Conservation (phyloP, 2,797 vertebrate species). For the Urosaurus nigricauda region DNA sequence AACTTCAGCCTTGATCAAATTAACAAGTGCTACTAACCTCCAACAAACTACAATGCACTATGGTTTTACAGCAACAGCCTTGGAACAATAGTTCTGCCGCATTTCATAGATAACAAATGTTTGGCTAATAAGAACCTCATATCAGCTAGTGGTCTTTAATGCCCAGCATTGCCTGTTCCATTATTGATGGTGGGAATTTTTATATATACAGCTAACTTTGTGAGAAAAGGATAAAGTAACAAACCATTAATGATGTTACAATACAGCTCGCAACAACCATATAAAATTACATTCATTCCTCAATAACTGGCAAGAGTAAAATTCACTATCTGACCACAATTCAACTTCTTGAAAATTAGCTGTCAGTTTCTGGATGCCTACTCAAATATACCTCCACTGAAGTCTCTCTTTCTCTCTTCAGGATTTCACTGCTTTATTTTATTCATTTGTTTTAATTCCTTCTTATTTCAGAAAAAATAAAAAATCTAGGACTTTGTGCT, state of each 20-base stretch:
- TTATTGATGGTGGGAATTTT: slow-evolving; percentile 21
- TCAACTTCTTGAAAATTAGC: neutral
- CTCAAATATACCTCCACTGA: rapidly evolving
- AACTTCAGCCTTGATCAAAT: slow-evolving; percentile 95
- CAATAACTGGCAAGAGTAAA: slow-evolving; percentile 6
- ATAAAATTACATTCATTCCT: neutral
- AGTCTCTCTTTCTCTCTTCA: neutral
- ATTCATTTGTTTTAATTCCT: slow-evolving; percentile 19
- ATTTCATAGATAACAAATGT: slow-evolving; percentile 78
- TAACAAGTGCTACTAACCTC: slow-evolving; percentile 90
- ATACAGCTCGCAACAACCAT: neutral
- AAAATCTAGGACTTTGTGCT: neutral
- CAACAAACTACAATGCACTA: slow-evolving; percentile 83
- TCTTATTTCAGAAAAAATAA: slow-evolving; percentile 13
- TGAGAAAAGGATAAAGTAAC: neutral
- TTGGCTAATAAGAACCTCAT: slow-evolving; percentile 67
- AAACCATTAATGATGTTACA: neutral
- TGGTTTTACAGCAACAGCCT: slow-evolving; percentile 85
- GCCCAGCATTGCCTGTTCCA: slow-evolving; percentile 40
- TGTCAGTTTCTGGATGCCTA: neutral
- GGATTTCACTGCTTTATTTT: neutral
- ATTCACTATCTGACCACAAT: slow-evolving; percentile 27
- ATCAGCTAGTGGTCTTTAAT: slow-evolving; percentile 67
- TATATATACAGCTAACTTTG: neutral
- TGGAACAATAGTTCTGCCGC: slow-evolving; percentile 80